A percentile compares a stretch with the other conserved stretches of the same genome.
phyloP scores from a whole-genome alignment of 2,113 vertebrate genomes.

The Zosterops hypoxanthus region DNA sequence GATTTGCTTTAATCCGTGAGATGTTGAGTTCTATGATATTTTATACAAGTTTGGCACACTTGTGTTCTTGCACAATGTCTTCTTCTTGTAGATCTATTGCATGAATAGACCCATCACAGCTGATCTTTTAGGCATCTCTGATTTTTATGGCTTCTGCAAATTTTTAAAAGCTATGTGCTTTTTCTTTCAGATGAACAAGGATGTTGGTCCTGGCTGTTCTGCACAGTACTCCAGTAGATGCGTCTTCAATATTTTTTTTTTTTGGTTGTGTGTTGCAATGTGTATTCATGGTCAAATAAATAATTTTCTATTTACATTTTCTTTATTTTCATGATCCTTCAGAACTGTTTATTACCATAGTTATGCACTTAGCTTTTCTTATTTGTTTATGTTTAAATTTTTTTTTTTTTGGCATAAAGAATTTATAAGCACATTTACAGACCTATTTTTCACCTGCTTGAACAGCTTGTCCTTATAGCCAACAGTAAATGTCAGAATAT shows the following conservation, averaged over 20 bases:
- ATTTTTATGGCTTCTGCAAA: neutral
- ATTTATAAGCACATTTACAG: neutral
- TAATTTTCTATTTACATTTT: neutral
- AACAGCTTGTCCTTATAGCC: neutral
- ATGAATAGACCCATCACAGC: neutral
- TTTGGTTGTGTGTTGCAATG: neutral
- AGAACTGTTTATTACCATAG: neutral
- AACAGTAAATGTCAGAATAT: constrained; percentile 13
- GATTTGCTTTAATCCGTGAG: neutral
- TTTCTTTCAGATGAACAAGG: neutral
- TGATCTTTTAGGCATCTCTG: neutral
- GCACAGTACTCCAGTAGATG: rapidly evolving
- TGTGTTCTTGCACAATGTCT: rapidly evolving
- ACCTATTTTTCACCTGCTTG: neutral
- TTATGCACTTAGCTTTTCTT: neutral
- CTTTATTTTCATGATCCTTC: neutral
- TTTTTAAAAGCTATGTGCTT: neutral
- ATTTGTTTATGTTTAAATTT: neutral
- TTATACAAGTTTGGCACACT: neutral
- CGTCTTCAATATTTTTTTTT: neutral
- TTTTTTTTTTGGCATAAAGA: neutral
- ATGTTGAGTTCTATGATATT: rapidly evolving
- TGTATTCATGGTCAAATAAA: neutral
- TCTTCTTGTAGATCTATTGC: neutral
- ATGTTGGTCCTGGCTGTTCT: neutral